A percentile compares a stretch with the other conserved stretches of the same genome.
Conservation (phyloP, 2,888 invertebrate species). For the Prenolepis imparis region DNA sequence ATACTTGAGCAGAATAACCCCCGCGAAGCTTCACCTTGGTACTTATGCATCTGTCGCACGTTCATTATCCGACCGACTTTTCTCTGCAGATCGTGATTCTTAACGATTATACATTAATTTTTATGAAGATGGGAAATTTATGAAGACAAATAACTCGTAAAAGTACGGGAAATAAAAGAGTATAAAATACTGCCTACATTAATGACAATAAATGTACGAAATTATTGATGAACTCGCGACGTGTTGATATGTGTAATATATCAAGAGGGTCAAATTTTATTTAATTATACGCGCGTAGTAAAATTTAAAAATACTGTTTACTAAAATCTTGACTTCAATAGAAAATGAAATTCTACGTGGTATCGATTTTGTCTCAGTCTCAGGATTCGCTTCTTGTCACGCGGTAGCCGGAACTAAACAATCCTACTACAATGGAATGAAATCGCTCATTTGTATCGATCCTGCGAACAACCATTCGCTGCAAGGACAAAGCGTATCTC, state of each 20-base stretch:
- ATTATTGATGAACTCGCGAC: not conserved
- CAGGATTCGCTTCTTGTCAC: slow-evolving; percentile 42
- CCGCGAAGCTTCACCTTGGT: slow-evolving; percentile 42
- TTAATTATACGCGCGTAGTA: not conserved
- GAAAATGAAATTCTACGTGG: slow-evolving; percentile 13
- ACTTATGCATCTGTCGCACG: slow-evolving; percentile 57
- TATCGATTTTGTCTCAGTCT: slow-evolving; percentile 34
- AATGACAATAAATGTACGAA: not conserved
- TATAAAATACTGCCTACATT: not conserved
- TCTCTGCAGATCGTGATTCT: slow-evolving; percentile 24
- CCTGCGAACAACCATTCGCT: slow-evolving; percentile 24
- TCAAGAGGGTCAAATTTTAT: not conserved
- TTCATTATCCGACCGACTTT: slow-evolving; percentile 64
- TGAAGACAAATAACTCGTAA: slow-evolving; percentile 23
- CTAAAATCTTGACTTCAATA: not conserved
- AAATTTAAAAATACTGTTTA: not conserved
- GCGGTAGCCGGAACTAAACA: slow-evolving; percentile 22
- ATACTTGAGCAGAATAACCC: slow-evolving; percentile 66
- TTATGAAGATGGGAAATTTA: slow-evolving; percentile 12
- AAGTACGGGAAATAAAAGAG: not conserved
- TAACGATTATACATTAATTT: slow-evolving; percentile 40
- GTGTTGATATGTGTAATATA: not conserved
- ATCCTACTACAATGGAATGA: slow-evolving; percentile 35
- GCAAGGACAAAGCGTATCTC: slow-evolving; percentile 40
- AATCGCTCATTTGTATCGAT: slow-evolving; percentile 55